Conservation (phyloP, 2,888 invertebrate genomes). For the Leptinotarsa tumamoca region DNA sequence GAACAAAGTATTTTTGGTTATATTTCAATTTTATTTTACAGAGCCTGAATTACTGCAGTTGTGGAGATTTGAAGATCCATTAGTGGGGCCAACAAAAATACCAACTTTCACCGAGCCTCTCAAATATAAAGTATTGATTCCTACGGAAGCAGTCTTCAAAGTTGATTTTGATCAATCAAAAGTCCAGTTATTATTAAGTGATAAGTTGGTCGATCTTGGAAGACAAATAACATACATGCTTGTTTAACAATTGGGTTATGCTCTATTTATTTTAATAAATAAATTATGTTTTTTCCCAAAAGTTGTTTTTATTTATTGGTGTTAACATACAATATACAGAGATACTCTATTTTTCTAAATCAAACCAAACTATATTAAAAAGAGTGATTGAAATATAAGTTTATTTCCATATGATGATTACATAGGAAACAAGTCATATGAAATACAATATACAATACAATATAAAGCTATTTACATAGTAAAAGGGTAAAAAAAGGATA, state of each 20-base stretch:
- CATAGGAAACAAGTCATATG: no score
- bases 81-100: slow-evolving; percentile 80
- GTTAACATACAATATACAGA: no score
- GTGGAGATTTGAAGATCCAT: slow-evolving; percentile 83
- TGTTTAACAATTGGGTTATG: slow-evolving; percentile 35
- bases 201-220: slow-evolving; percentile 69
- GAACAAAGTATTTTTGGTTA: neutral
- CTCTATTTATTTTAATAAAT: slow-evolving; percentile 28
- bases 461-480: no score
- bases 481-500: no score
- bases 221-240: slow-evolving; percentile 56
- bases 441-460: no score
- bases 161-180: slow-evolving; percentile 68
- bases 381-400: no score
- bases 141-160: slow-evolving; percentile 66
- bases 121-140: slow-evolving; percentile 72
- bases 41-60: slow-evolving; percentile 75
- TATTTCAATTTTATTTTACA: slow-evolving; percentile 60
- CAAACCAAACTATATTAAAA: no score
- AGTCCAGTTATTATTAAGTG: slow-evolving; percentile 66
- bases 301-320: neutral
- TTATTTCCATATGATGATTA: no score
- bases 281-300: neutral
- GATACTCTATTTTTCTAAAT: no score
- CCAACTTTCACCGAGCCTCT: slow-evolving; percentile 77